Conservation (phyloP, 2,113 vertebrate genomes). For the Eublepharis macularius region DNA sequence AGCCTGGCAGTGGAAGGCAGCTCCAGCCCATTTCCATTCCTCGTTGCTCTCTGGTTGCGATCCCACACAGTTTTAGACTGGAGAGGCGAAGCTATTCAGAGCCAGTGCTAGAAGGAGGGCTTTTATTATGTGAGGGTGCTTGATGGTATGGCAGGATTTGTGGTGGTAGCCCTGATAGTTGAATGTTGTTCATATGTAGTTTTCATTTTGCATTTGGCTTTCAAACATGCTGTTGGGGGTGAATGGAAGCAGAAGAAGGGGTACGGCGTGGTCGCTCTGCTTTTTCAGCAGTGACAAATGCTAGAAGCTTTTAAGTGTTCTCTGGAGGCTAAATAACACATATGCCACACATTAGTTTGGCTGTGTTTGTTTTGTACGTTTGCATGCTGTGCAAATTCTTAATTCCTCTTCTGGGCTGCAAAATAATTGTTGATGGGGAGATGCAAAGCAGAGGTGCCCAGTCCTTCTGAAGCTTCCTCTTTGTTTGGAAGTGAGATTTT, state of each 20-base stretch:
- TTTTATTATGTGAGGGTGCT: too few species aligned
- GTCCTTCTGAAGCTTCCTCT: neutral
- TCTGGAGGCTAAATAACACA: neutral
- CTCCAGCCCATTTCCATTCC: too few species aligned
- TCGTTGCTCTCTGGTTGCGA: too few species aligned
- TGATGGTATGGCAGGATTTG: neutral
- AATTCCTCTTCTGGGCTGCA: neutral
- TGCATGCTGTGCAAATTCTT: neutral
- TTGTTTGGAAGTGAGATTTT: neutral
- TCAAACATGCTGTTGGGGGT: neutral
- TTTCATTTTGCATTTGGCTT: neutral
- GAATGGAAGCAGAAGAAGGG: neutral
- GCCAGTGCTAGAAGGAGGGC: too few species aligned
- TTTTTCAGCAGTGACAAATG: neutral
- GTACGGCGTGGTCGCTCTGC: neutral
- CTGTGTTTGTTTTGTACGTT: neutral
- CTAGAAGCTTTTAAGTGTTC: neutral
- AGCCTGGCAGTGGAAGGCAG: too few species aligned
- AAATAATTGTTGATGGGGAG: neutral
- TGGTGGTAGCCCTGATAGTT: neutral
- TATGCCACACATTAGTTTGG: neutral
- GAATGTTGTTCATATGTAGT: neutral
- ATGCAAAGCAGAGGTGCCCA: neutral
- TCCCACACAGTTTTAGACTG: too few species aligned
- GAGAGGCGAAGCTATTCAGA: too few species aligned